Base-by-base conservation (phyloP, 2,888 invertebrate genomes). In the Papilio gigon region DNA sequence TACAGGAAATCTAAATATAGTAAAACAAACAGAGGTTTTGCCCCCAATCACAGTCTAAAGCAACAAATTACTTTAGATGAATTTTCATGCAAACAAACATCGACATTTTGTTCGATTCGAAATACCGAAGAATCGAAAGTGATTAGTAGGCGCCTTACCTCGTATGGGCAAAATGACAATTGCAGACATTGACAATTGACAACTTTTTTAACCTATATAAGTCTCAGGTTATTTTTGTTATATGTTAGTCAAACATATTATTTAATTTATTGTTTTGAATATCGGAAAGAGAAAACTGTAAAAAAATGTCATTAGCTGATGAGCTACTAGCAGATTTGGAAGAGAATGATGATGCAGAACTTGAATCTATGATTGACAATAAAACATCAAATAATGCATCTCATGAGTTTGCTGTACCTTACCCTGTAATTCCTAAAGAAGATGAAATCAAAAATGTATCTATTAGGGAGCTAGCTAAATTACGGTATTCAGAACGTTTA, bases 271-370 rank as follows among this genome's bases (percentile, higher is more conserved):
- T 17, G n/a, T 17, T n/a, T n/a, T 30, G 4, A n/a, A 30, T 17
- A 25, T 56, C 11, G 2, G 17, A 14, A 50, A 44, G 0, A 50
- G 30, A 9, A 14, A 12, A 17, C n/a, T 17, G 9, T 56, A 40
- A 65, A 65, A n/a, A 17, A 77, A 99, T 99, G 99, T 99, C 99
- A 81, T 90, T 99, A 74, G 99, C 99, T 0, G 99, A 99, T 82
- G 99, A 99, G 91, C 92, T 99, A 72, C 91, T 99, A 67, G 99
- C 99, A 27, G 99, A 99, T 94, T 94, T 99, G 72, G 99, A 99
- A 89, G 98, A 97, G 82, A 97, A 96, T 79, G 97, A 96, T 71
- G 96, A 96, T 80, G 95, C 94, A 9, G 93, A 94, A 72, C 86
- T 94, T 73, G 94, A 95, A 78, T 93, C 94, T 63, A 84, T 92